Evolutionary conservation across 2,888 invertebrate genomes (phyloP), one percentile per base, ranked within the genome.

Genomic region (Dryobotodes eremita): DNA sequence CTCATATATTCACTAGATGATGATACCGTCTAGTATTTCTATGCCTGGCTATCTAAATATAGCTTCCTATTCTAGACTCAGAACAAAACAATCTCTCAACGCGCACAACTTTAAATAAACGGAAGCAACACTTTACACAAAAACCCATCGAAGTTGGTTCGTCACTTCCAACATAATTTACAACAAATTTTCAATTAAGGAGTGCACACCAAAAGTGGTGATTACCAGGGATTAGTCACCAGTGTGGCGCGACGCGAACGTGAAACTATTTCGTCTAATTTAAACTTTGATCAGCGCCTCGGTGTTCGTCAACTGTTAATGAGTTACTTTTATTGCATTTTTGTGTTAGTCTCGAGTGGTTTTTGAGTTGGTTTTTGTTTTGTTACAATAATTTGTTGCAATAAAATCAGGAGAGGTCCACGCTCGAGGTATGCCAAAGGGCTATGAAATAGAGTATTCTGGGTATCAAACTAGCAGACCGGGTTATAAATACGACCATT

Each of bases 191-290:
- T 85, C 88, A 88, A 90, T 90, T 87, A 87, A 62, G 75, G 77
- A 76, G 74, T 65, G 68, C 20, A 42, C 36, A 71, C 70, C 77
- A 80, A 76, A 82, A 87, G 80, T 83, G 80, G 83, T 81, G 83
- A 83, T 84, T 83, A 83, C 79, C 84, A 66, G 61, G 75, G 84
- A 87, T 89, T 87, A 85, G 89, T 89, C 90, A 85, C 61, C 66
- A 78, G 61, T 6, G 53, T 70, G 68, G 65, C 55, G 79, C 36
- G 50, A 66, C 53, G 13, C 23, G 79, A 61, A 80, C 76, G 64
- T 53, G 77, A 72, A 90, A 89, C 89, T 89, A 89, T 89, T 89
- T 76, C 66, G 76, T 81, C 81, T 86, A 88, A 89, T 89, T 90
- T 89, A 89, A 89, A 89, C 87, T 89, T 83, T 80, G 79, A 80